A percentile compares a stretch with the other conserved stretches of the same genome.
These are phyloP conservation scores for Drosophila guanche DNA, from an alignment of 1,140 invertebrate species.

Conservation along the genomic window DNA sequence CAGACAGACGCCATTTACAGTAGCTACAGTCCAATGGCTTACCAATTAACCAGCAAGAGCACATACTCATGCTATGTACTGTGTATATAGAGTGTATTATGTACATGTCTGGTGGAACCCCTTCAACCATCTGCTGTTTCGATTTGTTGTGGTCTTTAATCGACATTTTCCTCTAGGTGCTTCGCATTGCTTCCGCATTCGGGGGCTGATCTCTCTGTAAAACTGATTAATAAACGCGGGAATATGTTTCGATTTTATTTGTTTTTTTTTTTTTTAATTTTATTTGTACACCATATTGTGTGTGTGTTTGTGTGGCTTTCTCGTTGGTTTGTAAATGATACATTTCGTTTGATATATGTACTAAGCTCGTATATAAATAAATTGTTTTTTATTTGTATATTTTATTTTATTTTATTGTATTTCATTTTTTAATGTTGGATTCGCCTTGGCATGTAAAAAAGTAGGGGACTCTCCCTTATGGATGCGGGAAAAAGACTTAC, in stretches of 20 bases:
- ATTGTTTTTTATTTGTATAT: constrained; percentile 25
- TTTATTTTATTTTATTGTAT: constrained; percentile 7
- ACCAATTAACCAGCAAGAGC: constrained; percentile 4
- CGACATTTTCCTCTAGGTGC: background rate
- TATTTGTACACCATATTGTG: constrained; percentile 70
- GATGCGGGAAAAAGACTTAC: constrained; percentile 70
- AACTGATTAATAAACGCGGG: constrained; percentile 22
- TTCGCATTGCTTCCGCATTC: background rate
- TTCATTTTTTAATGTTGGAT: constrained; percentile 29
- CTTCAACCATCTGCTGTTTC: too few species aligned
- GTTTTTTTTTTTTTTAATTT: constrained; percentile 55
- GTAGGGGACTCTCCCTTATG: constrained; percentile 22
- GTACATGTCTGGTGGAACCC: constrained; percentile 7
- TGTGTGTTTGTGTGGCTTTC: constrained; percentile 49
- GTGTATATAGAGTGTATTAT: background rate
- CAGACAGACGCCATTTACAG: constrained; percentile 23
- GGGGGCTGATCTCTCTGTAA: constrained; percentile 21
- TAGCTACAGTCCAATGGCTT: constrained; percentile 50
- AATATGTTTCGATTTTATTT: constrained; percentile 48
- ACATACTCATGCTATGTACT: constrained; percentile 12
- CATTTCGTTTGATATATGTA: constrained; percentile 41
- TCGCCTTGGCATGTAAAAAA: constrained; percentile 71
- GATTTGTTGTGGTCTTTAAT: too few species aligned
- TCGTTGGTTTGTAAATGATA: constrained; percentile 53
- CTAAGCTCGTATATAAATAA: constrained; percentile 62